Evolutionary conservation across 2,797 vertebrate species (phyloP), one percentile per base, ranked within the genome.

Genomic region (Buphagus erythrorhynchus): DNA sequence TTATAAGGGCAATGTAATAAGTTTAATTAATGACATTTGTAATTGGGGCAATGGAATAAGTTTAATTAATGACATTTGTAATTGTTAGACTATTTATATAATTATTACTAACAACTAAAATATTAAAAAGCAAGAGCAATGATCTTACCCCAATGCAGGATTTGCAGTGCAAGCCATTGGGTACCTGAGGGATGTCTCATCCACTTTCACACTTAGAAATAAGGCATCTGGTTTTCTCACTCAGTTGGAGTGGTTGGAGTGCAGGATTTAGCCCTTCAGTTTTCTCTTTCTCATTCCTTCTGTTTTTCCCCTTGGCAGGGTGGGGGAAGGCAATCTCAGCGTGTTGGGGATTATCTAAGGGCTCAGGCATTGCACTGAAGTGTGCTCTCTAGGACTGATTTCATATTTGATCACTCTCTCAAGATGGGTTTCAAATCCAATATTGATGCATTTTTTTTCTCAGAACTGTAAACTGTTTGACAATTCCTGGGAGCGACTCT

Each of bases 351-450:
- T 92, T 86, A 71, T 48, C 80, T 52, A 69, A 95, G 63, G 74
- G 48, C 52, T 82, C 59, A 85, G 84, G 86, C 49, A 63, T 65
- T 79, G 52, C 40, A 11, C 28, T 73, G 62, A 46, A 69, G 35
- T 55, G 52, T 66, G 45, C 35, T 63, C 67, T 76, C 67, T 40
- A 59, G 77, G 52, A 18, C 46, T 49, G 33, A 85, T 91, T 92
- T 90, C 29, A 9, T 91, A 87, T 89, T 92, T 95, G 75, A 83
- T 87, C 81, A 62, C 0, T 51, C 80, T 72, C 63, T 92, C 68
- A 54, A 85, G 63, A n/a, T 45, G 86, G 46, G n/a, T 71, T 94
- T 95, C 38, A 91, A 43, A 94, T 87, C 74, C 78, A 85, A 21
- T 80, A 92, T 68, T 83, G 68, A 71, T 67, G 46, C 59, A 38